These are phyloP conservation scores for Silurus asotus DNA, from an alignment of 2,113 vertebrate genomes.

Conservation along the genomic window DNA sequence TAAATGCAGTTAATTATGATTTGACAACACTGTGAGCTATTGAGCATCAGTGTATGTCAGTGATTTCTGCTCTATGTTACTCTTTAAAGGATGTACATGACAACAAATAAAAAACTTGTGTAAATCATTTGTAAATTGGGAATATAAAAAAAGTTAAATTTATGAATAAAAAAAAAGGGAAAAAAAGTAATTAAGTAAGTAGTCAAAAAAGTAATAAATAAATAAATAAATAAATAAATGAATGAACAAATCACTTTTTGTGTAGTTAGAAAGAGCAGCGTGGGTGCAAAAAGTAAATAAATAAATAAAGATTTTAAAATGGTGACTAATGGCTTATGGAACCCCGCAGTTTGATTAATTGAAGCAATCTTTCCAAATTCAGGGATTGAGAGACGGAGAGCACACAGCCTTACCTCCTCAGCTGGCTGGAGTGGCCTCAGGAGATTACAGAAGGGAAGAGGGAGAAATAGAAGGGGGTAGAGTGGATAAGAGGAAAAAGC, in stretches of 20 bases:
- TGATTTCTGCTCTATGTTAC: neutral
- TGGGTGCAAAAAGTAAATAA: neutral
- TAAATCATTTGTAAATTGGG: neutral
- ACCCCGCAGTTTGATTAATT: conserved; percentile 51
- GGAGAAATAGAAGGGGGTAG: conserved; percentile 31
- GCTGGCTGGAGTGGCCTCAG: conserved; percentile 39
- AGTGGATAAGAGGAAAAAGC: conserved; percentile 48
- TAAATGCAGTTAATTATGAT: neutral
- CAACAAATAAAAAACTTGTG: neutral
- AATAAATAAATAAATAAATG: neutral
- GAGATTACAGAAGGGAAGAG: conserved; percentile 34
- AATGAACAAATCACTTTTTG: neutral
- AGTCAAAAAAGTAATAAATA: neutral
- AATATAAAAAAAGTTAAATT: neutral
- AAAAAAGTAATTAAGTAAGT: neutral
- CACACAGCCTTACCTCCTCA: conserved; percentile 41
- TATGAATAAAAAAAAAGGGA: neutral
- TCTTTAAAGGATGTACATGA: neutral
- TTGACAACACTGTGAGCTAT: neutral
- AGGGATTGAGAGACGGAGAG: conserved; percentile 40
- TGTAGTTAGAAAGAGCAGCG: neutral
- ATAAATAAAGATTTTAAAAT: conserved; percentile 20
- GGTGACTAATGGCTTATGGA: conserved; percentile 43
- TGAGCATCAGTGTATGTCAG: neutral
- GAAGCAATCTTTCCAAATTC: conserved; percentile 55